Base-by-base conservation (phyloP, 1,140 invertebrate species). In the Hylaeus volcanicus region DNA sequence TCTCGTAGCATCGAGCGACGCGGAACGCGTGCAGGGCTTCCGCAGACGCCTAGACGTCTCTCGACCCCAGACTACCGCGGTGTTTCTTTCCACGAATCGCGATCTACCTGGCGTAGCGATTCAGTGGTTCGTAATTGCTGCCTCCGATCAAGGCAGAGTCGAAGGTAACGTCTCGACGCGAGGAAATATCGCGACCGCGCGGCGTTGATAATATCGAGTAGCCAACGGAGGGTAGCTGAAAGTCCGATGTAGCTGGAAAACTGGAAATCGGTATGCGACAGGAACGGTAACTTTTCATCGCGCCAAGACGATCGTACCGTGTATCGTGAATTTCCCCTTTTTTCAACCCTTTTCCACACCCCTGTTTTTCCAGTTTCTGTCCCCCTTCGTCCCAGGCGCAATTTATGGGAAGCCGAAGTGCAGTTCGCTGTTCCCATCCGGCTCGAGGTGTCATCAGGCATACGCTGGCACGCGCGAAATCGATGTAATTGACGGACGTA, bases 391-490 rank as follows among this genome's bases (percentile, higher is more conserved):
- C 14, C 82, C 80, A 65, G 84, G 74, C 72, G 85, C 79, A 88
- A 89, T 92, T 92, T 90, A 92, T 91, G 88, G 89, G 76, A 66
- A 76, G 81, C 82, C 85, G 87, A 91, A 92, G 91, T 93, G 90
- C 89, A 90, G 76, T 92, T 91, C 88, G 86, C 82, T 92, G 91
- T 92, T 92, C 85, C 71, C 86, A 75, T 79, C 75, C 73, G 88
- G 85, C 82, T 86, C 75, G 83, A 82, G 61, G 89, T 90, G 90
- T 92, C 90, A 90, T 92, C 90, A 88, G 87, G 87, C 89, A 91
- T 90, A 89, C 87, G 88, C 85, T 84, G 83, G 55, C 70, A 60
- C 69, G 84, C 66, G 43, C 58, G 39, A 80, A 80, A 87, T 82
- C 86, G 81, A 39, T 81, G 80, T 91, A 89, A 91, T 90, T 90